Evolutionary conservation across 2,797 vertebrate species (phyloP).

Genomic region (Coregonus suidteri): DNA sequence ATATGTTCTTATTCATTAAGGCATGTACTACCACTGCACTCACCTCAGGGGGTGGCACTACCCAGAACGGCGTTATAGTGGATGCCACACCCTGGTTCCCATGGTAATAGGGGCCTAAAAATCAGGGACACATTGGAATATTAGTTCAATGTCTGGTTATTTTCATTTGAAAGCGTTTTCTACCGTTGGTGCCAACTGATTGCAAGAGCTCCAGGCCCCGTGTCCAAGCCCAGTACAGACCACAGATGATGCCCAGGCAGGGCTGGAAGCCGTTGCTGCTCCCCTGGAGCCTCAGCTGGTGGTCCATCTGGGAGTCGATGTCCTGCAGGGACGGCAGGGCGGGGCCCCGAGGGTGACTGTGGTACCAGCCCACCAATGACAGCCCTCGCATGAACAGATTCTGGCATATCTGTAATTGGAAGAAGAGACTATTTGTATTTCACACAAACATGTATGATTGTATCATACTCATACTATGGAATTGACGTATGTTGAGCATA

Average conservation of each 20-base stretch:
- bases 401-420: slow-evolving; percentile 86
- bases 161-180: background rate
- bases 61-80: slow-evolving; percentile 94
- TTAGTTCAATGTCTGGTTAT: background rate
- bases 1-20: background rate
- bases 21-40: background rate
- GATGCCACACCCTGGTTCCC: slow-evolving; percentile 90
- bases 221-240: slow-evolving; percentile 66
- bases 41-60: slow-evolving; percentile 91
- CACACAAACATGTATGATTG: slow-evolving; percentile 7
- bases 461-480: background rate
- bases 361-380: slow-evolving; percentile 96
- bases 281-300: slow-evolving; percentile 93
- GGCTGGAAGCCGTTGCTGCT: slow-evolving; percentile 95
- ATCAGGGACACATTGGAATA: background rate
- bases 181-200: background rate
- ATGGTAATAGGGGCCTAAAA: slow-evolving; percentile 88
- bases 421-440: background rate
- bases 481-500: background rate
- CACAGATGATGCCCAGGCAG: slow-evolving; percentile 92
- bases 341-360: slow-evolving; percentile 91
- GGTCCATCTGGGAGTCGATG: slow-evolving; percentile 96
- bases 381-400: slow-evolving; percentile 92
- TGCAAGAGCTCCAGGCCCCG: background rate
- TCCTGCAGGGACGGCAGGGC: slow-evolving; percentile 92